These are phyloP conservation scores for Cryptus armator DNA, from an alignment of 2,888 invertebrate genomes.

Conservation along the genomic window DNA sequence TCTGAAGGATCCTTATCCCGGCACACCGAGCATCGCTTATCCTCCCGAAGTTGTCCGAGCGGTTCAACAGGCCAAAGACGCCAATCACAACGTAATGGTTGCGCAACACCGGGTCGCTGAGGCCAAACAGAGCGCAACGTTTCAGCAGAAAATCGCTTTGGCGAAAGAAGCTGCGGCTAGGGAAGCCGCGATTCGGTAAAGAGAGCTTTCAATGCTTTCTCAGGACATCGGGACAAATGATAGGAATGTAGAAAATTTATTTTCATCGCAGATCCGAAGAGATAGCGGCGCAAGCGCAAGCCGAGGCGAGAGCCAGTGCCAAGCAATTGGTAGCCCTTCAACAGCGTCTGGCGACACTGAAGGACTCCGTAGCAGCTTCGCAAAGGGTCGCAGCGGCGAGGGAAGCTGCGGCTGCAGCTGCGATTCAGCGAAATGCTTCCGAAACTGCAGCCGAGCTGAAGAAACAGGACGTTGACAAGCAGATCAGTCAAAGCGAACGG, in stretches of 20 bases:
- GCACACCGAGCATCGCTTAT: conserved; percentile 84
- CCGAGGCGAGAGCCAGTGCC: conserved; percentile 85
- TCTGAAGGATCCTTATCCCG: conserved; percentile 76
- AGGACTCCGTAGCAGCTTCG: conserved; percentile 90
- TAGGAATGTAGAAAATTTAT: not conserved
- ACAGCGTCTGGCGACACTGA: conserved; percentile 90
- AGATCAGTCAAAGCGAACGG: conserved; percentile 81
- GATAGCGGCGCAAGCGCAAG: conserved; percentile 80
- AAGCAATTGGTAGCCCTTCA: conserved; percentile 88
- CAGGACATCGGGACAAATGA: too few relatives aligned
- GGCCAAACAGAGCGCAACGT: conserved; percentile 90
- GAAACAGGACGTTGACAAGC: conserved; percentile 85
- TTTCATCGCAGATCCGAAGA: conserved; percentile 78
- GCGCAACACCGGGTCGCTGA: conserved; percentile 91
- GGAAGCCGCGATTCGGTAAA: conserved; percentile 81
- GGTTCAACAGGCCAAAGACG: conserved; percentile 91
- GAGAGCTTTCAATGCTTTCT: not conserved
- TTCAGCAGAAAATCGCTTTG: conserved; percentile 90
- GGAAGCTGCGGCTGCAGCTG: conserved; percentile 90
- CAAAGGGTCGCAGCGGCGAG: conserved; percentile 91
- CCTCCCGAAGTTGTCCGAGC: conserved; percentile 90
- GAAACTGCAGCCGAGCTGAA: conserved; percentile 90
- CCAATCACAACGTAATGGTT: conserved; percentile 89
- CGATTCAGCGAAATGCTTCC: conserved; percentile 90
- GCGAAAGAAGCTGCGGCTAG: conserved; percentile 91